Evolutionary conservation across 2,113 vertebrate genomes (phyloP).

Genomic region (Tetrax tetrax): DNA sequence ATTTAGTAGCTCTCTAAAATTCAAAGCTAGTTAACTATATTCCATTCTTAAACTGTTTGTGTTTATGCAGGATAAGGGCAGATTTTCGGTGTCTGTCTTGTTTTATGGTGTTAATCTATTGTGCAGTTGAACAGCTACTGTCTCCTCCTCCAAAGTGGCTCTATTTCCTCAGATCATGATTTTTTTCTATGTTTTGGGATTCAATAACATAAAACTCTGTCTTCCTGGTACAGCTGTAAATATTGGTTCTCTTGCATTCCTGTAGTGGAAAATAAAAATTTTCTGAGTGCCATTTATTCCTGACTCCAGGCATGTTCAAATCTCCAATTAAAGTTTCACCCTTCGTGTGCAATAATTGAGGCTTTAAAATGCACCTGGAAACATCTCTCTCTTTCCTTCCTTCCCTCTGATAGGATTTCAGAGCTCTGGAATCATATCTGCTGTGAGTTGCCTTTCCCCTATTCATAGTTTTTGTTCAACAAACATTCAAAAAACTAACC

Average conservation of each 20-base stretch:
- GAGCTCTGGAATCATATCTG: not conserved
- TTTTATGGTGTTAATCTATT: not conserved
- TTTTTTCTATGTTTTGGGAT: not conserved
- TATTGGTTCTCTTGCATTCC: not conserved
- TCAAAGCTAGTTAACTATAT: not conserved
- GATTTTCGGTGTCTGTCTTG: not conserved
- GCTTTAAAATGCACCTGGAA: constrained; percentile 22
- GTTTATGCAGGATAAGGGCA: not conserved
- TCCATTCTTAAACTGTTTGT: not conserved
- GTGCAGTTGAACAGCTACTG: not conserved
- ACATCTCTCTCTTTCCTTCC: not conserved
- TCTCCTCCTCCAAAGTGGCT: not conserved
- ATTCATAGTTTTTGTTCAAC: not conserved
- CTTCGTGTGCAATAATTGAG: not conserved
- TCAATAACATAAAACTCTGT: not conserved
- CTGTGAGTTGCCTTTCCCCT: not conserved
- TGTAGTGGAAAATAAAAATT: not conserved
- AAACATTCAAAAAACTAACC: not conserved
- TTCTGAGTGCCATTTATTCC: not conserved
- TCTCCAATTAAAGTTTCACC: constrained; percentile 5
- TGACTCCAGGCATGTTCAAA: not conserved
- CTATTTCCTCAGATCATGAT: not conserved
- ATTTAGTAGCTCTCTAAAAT: not conserved
- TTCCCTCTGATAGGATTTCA: not conserved
- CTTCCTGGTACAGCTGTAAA: not conserved